Conservation (phyloP, 2,113 vertebrate genomes). For the Agapornis roseicollis region DNA sequence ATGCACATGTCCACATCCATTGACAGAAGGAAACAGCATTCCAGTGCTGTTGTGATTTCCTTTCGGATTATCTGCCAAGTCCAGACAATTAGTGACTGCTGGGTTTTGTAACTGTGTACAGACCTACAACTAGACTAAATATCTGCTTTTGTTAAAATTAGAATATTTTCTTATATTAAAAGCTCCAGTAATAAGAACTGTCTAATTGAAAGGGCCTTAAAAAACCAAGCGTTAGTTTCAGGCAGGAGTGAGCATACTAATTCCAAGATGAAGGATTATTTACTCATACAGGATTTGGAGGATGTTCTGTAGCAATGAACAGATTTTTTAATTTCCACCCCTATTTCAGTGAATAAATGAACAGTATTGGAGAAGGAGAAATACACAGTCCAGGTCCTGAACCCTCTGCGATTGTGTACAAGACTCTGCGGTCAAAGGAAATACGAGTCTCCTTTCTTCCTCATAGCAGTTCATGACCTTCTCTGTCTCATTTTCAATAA, state of each 20-base stretch:
- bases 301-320: background rate
- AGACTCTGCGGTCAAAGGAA: constrained; percentile 17
- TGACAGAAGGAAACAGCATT: background rate
- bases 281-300: background rate
- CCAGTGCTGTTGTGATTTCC: background rate
- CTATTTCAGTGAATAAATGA: background rate
- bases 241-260: background rate
- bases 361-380: background rate
- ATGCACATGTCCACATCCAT: background rate
- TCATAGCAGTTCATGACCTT: constrained; percentile 23
- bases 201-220: background rate
- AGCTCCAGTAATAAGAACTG: background rate
- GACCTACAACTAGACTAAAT: background rate
- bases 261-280: constrained; percentile 12
- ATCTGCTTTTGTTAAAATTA: background rate
- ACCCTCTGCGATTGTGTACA: background rate
- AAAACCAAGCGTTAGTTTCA: constrained; percentile 15
- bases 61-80: background rate
- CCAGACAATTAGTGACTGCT: background rate
- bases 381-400: background rate
- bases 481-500: constrained; percentile 41
- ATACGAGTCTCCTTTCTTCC: constrained; percentile 25
- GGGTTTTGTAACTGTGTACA: background rate
- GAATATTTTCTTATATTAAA: background rate
- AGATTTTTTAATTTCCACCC: constrained; percentile 43